Evolutionary conservation across 2,888 invertebrate species (phyloP), one percentile per base, ranked within the genome.

Genomic region (Anoncus sp.): DNA sequence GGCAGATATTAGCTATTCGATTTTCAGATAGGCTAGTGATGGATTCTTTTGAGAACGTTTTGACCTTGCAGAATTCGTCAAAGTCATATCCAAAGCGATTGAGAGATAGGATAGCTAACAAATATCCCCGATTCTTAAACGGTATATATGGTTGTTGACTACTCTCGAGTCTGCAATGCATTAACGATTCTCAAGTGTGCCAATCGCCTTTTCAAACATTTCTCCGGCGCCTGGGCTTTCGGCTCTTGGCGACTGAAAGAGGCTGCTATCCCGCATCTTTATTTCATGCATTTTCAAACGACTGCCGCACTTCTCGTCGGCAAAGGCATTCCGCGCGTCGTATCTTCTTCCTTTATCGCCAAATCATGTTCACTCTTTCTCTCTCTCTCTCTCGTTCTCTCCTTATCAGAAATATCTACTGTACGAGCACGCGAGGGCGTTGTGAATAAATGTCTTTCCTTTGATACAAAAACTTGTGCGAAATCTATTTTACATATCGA

Each of bases 381-480:
- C 4, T 10, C 14, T 10, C 2, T 7, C 12, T 14, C 22, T 22
- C 59, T 14, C 40, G 3, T 7, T 9, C 9, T 3, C 31, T 27
- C 12, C 7, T 2, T 20, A 6, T 47, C 43, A 43, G 4, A 20
- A 45, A 47, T 20, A 47, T 45, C 27, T 47, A 18, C 47, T 62
- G 18, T 47, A 18, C 18, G 24, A 45, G 14, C 6, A 14, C 14
- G 45, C 10, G 47, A 35, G 18, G 35, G 12, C 31, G 18, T n/a
- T 47, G 18, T 14, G 31, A 47, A 47, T 12, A 45, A 31, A 31
- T 31, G 31, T 27, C 31, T 6, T 47, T 20, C 27, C 47, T 20
- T 63, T 63, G 62, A 20, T 20, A 18, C 16, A 63, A 49, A 35
- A 49, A 31, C 47, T 45, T 27, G 9, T 47, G 12, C 27, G 14